phyloP scores from a whole-genome alignment of 64 coral and sea anemone genomes.

The Porites australiensis region DNA sequence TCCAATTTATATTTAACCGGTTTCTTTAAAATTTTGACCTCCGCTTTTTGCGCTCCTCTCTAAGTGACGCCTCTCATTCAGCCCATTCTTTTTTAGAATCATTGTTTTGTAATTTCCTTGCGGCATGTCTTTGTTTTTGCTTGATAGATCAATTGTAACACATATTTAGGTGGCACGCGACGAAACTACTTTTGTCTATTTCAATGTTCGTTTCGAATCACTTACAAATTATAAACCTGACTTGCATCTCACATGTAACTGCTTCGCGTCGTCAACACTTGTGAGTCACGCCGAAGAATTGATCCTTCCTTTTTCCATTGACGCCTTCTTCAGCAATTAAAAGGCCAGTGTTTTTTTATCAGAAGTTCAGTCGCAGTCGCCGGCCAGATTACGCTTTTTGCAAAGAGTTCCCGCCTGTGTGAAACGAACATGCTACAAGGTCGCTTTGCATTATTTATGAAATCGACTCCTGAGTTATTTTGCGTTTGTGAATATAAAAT shows the following conservation, averaged over 20 bases:
- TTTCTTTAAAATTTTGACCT: neutral
- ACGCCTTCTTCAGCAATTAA: neutral
- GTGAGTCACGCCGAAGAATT: neutral
- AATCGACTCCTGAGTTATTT: constrained; percentile 69
- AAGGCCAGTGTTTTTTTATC: neutral
- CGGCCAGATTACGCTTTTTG: neutral
- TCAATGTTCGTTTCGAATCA: constrained; percentile 33
- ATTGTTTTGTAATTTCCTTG: neutral
- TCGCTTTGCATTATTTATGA: constrained; percentile 98
- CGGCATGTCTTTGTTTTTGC: neutral
- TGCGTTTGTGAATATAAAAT: constrained; percentile 82
- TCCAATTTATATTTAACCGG: constrained; percentile 39
- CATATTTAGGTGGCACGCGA: constrained; percentile 16
- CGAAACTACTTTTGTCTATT: neutral
- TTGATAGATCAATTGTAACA: constrained; percentile 8
- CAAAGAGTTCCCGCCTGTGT: constrained; percentile 19
- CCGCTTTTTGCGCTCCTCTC: neutral
- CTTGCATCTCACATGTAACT: neutral
- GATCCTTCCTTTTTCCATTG: neutral
- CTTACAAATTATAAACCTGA: constrained; percentile 8
- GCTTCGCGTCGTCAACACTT: neutral
- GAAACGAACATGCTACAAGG: constrained; percentile 61
- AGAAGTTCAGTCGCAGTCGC: neutral
- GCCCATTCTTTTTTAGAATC: neutral
- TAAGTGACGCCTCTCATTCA: neutral